Evolutionary conservation across 2,113 vertebrate genomes (phyloP), one percentile per base, ranked within the genome.

Genomic region (Choloepus hoffmanni): DNA sequence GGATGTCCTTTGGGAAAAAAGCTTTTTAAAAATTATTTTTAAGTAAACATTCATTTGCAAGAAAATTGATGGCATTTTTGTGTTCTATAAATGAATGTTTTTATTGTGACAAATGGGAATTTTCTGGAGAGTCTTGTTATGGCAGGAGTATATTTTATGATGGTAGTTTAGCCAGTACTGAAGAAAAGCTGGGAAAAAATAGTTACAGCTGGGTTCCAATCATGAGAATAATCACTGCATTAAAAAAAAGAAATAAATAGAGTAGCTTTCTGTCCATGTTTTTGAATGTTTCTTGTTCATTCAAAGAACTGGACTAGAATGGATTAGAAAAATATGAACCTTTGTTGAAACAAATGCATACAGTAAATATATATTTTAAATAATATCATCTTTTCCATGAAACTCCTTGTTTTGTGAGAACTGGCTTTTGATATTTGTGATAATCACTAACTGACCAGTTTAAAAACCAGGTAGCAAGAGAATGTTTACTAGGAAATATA

Each of bases 1-100:
- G 48, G 26, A 55, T 86, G 28, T 88, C 28, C 12, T 72, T 89
- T 76, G 70, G 36, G 12, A 92, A 76, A 14, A 68, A 73, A 87
- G 67, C 40, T 62, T 88, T 62, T n/a, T 45, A 5, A 0, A 7
- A 84, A 36, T 19, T 85, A 79, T 10, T 65, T 28, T 86, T 92
- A 67, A 36, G 33, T 70, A 89, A 92, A 89, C 45, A 62, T 85
- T 58, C 50, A 73, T 45, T 96, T 87, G 77, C 21, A 90, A 94
- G 36, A 85, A 95, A 95, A 93, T 76, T 82, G 24, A 92, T 94
- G 95, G 92, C 89, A 72, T 50, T 89, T 90, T 48, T 92, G 2
- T 33, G 12, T 74, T 96, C 96, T 96, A 93, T n/a, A 93, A 92
- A 87, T 87, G 45, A 76, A 68, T 36, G n/a, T 19, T 86, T 94